Evolutionary conservation across 2,888 invertebrate species (phyloP).

Genomic region (Drosophila robusta): DNA sequence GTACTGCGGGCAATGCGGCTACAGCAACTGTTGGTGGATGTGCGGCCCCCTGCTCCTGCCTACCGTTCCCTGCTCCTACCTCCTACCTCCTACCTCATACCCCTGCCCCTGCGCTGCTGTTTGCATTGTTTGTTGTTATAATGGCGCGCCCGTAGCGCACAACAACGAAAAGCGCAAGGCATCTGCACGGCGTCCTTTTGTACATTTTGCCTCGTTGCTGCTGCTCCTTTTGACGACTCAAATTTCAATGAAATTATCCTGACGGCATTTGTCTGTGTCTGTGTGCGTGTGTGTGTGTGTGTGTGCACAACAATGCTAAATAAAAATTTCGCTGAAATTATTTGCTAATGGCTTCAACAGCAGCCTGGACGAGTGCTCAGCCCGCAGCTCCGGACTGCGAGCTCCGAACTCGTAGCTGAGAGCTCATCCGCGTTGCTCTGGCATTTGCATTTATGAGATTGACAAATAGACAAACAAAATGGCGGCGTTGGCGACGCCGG

Average conservation of each 20-base stretch:
- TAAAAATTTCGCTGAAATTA: conserved; percentile 77
- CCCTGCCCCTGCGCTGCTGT: conserved; percentile 19
- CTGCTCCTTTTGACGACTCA: conserved; percentile 77
- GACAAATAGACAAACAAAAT: conserved; percentile 75
- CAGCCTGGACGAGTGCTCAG: conserved; percentile 28
- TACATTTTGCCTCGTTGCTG: conserved; percentile 54
- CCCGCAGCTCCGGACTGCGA: conserved; percentile 30
- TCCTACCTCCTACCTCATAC: neutral
- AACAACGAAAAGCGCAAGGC: conserved; percentile 75
- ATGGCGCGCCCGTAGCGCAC: conserved; percentile 69
- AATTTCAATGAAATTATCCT: conserved; percentile 83
- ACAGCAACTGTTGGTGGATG: conserved; percentile 8
- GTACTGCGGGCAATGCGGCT: conserved; percentile 63
- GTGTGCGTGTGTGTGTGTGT: conserved; percentile 26
- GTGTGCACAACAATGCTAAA: conserved; percentile 64
- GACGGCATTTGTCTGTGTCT: conserved; percentile 67
- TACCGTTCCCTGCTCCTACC: neutral
- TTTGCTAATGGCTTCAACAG: conserved; percentile 75
- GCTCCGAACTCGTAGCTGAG: conserved; percentile 22
- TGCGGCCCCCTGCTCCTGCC: neutral
- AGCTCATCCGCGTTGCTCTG: conserved; percentile 36
- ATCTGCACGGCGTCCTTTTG: conserved; percentile 71
- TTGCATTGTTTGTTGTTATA: conserved; percentile 78
- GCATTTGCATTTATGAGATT: conserved; percentile 77
- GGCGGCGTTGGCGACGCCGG: conserved; percentile 38